These are phyloP conservation scores for Desmodus rotundus DNA, from an alignment of 2,113 vertebrate genomes.

Conservation along the genomic window DNA sequence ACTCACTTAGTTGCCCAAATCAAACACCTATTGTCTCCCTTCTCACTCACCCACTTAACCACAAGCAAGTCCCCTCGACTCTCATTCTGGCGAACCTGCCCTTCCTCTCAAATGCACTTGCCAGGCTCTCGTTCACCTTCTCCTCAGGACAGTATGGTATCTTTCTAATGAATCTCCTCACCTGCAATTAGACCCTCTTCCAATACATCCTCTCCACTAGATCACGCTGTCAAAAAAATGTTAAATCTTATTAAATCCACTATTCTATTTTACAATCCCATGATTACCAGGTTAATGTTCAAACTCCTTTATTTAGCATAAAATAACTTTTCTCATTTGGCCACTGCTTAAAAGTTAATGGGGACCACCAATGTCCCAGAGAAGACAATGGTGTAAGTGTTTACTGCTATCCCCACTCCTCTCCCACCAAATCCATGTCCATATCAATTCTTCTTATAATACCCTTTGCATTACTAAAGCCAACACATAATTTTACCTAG, in stretches of 20 bases:
- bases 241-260: not conserved
- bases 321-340: not conserved
- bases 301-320: not conserved
- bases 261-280: conserved; percentile 15
- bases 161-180: not conserved
- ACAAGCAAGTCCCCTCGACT: not conserved
- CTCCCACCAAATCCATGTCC: not conserved
- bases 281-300: not conserved
- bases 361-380: not conserved
- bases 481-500: conserved; percentile 18
- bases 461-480: not conserved
- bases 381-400: not conserved
- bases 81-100: not conserved
- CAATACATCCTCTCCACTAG: not conserved
- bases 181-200: not conserved
- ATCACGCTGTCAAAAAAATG: not conserved
- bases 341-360: not conserved
- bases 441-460: not conserved
- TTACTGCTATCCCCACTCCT: not conserved
- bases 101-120: not conserved
- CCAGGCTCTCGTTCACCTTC: not conserved
- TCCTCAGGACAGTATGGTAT: not conserved
- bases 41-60: not conserved
- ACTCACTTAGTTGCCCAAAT: not conserved
- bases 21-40: not conserved